Evolutionary conservation across 2,888 invertebrate genomes (phyloP).

Genomic region (Oeneis ivallda): DNA sequence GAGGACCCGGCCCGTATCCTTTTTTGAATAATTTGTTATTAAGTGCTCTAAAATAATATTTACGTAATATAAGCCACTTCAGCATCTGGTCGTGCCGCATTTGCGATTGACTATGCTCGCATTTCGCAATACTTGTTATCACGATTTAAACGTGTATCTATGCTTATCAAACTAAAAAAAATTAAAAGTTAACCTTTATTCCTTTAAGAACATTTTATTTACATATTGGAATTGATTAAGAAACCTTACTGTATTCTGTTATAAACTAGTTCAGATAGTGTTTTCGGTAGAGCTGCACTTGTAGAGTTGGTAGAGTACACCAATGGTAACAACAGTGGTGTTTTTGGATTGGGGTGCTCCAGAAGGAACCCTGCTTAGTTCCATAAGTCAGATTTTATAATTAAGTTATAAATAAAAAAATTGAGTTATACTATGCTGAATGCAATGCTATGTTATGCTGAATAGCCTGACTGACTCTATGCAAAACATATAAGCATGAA

Average conservation of each 20-base stretch:
- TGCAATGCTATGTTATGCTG: no score
- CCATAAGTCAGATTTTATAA: no score
- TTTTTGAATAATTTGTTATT: conserved; percentile 54
- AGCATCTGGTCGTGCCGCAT: conserved; percentile 67
- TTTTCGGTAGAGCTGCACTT: neutral
- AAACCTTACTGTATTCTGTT: neutral
- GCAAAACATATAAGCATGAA: no score
- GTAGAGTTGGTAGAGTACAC: neutral
- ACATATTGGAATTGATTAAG: neutral
- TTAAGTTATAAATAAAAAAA: no score
- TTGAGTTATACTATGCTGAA: no score
- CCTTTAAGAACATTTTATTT: conserved; percentile 5
- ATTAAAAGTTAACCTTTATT: conserved; percentile 16
- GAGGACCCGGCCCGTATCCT: conserved; percentile 83
- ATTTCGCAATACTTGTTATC: conserved; percentile 29
- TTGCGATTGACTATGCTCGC: conserved; percentile 52
- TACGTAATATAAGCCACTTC: conserved; percentile 77
- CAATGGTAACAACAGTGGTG: no score
- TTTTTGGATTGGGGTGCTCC: no score
- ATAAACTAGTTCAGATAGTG: neutral
- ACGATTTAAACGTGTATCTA: conserved; percentile 17
- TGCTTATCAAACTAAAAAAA: neutral
- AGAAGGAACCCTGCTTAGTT: no score
- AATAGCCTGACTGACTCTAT: no score
- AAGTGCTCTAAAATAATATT: conserved; percentile 61